Evolutionary conservation across 2,888 invertebrate genomes (phyloP).

Genomic region (Orthonychiurus folsomi): DNA sequence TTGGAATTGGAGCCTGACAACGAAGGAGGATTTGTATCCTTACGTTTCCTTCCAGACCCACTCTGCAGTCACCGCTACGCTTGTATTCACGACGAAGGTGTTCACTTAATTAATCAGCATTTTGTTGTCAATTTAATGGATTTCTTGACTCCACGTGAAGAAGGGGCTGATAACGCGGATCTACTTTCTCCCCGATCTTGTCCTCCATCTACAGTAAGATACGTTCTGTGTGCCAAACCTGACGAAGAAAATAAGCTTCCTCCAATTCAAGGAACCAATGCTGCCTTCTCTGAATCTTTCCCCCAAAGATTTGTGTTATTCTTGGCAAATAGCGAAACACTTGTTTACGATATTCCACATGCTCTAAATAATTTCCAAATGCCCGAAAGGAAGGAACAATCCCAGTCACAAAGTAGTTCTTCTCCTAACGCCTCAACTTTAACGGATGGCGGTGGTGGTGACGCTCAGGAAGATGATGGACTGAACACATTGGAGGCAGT

Average conservation of each 20-base stretch:
- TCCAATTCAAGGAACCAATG: background rate
- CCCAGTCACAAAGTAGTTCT: too few relatives aligned
- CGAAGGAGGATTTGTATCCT: background rate
- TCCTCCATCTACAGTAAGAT: background rate
- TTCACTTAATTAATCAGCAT: conserved; percentile 6
- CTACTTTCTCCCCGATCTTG: too few relatives aligned
- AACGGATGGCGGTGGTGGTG: background rate
- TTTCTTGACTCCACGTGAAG: background rate
- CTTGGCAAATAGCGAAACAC: background rate
- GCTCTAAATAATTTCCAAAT: background rate
- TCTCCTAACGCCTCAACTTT: background rate
- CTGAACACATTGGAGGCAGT: conserved; percentile 2
- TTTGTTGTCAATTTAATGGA: background rate
- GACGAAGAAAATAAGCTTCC: background rate
- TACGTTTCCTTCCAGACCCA: conserved; percentile 6
- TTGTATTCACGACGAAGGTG: conserved; percentile 11
- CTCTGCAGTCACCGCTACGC: conserved; percentile 11
- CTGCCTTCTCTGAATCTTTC: conserved; percentile 6
- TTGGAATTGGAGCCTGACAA: conserved; percentile 5
- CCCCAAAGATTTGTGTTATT: conserved; percentile 9
- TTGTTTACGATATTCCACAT: conserved; percentile 8
- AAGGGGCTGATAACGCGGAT: too few relatives aligned
- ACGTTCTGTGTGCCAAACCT: conserved; percentile 8
- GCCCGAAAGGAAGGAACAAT: background rate
- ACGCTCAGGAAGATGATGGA: background rate